Percentiles rank a stretch among this genome's conserved stretches.
Evolutionary conservation across 2,888 invertebrate genomes (phyloP).

Genomic region (Lasioglossum marginatum): DNA sequence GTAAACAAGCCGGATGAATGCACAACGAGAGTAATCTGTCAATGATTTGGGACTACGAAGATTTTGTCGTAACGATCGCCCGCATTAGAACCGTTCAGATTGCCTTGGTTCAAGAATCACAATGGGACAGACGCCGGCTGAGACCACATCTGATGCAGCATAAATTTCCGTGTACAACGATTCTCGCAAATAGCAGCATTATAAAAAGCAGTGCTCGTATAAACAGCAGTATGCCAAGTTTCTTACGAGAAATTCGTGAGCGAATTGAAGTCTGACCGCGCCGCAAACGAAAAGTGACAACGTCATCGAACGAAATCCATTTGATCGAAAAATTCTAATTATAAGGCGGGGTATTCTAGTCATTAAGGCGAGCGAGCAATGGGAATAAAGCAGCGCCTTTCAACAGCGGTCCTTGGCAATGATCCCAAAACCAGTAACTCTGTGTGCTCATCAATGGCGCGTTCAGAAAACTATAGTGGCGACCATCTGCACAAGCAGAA

Average conservation of each 20-base stretch:
- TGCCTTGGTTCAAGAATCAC: not conserved
- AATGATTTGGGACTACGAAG: constrained; percentile 9
- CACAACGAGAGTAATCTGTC: constrained; percentile 40
- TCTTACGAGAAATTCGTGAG: not conserved
- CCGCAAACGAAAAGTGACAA: not conserved
- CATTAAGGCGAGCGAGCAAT: not conserved
- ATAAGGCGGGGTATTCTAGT: not conserved
- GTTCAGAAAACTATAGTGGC: not conserved
- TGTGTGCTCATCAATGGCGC: not conserved
- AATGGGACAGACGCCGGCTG: not conserved
- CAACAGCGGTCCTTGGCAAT: not conserved
- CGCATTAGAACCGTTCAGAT: not conserved
- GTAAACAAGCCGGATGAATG: constrained; percentile 43
- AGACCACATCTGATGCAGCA: not conserved
- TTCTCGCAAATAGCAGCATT: not conserved
- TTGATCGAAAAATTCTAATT: not conserved
- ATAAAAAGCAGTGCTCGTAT: no score
- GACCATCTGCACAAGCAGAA: not conserved
- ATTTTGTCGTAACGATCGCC: not conserved
- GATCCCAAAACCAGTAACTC: not conserved
- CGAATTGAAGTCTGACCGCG: not conserved
- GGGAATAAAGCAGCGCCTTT: not conserved
- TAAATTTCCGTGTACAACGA: not conserved
- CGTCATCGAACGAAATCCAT: not conserved
- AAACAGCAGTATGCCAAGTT: not conserved